Conservation (phyloP, 2,888 invertebrate genomes). For the Phengaris arion region DNA sequence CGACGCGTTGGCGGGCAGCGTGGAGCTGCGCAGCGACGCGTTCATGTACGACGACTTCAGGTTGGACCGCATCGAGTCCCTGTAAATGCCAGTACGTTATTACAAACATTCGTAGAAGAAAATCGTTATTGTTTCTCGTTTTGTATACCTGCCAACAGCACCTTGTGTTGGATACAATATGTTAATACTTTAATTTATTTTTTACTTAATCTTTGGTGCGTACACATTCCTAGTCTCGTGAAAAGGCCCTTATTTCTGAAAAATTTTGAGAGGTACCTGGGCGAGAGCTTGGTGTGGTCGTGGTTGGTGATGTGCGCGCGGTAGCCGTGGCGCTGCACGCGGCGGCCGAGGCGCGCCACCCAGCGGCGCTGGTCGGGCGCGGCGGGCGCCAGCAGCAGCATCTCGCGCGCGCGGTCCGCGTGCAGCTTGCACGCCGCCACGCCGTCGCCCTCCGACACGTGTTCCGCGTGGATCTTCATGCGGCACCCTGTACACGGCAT, state of each 20-base stretch:
- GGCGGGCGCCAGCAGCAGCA: conserved; percentile 91
- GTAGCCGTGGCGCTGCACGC: conserved; percentile 95
- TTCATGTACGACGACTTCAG: conserved; percentile 86
- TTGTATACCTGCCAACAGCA: no score
- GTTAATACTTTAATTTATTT: no score
- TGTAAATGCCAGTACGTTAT: conserved; percentile 56
- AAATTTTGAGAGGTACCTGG: conserved; percentile 40
- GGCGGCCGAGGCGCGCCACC: conserved; percentile 94
- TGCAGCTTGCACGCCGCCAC: conserved; percentile 98
- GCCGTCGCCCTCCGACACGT: conserved; percentile 88
- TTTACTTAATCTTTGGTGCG: no score
- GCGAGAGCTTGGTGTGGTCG: conserved; percentile 72
- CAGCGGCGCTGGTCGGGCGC: conserved; percentile 94
- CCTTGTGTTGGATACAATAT: no score
- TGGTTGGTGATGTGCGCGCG: conserved; percentile 89
- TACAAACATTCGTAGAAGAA: no score
- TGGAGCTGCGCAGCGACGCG: conserved; percentile 89
- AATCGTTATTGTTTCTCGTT: no score
- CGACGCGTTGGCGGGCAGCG: conserved; percentile 91
- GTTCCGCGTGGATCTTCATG: conserved; percentile 98
- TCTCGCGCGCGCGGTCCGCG: conserved; percentile 97
- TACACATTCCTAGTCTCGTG: no score
- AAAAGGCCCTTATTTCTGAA: no score
- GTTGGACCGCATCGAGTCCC: conserved; percentile 89
- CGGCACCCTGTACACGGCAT: conserved; percentile 85